Percentiles rank a stretch among this genome's conserved stretches.
phyloP scores from a whole-genome alignment of 2,797 vertebrate species.

The Gallinago stenura region DNA sequence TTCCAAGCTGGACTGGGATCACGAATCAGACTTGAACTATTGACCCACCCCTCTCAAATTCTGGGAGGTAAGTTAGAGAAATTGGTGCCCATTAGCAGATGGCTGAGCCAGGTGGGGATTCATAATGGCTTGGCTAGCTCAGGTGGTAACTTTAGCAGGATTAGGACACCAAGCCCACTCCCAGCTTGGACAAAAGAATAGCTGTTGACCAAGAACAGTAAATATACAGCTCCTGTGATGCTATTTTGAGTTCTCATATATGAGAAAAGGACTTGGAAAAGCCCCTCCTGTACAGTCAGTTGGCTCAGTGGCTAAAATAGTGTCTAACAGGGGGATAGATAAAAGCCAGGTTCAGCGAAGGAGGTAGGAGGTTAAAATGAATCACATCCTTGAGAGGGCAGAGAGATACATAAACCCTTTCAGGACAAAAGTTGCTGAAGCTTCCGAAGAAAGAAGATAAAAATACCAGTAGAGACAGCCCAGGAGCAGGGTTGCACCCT shows the following conservation, averaged over 20 bases:
- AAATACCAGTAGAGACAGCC: background rate
- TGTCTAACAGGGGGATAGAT: fast-evolving
- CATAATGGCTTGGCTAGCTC: background rate
- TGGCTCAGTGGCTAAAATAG: background rate
- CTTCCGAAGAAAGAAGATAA: background rate
- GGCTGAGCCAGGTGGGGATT: background rate
- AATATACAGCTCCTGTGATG: background rate
- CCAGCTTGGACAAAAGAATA: background rate
- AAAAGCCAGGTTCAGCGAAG: background rate
- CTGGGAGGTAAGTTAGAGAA: constrained; percentile 19
- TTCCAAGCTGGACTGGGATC: constrained; percentile 35
- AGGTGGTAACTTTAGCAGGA: background rate
- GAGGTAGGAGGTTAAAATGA: background rate
- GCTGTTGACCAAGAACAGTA: background rate
- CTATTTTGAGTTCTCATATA: background rate
- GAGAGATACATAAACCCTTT: background rate
- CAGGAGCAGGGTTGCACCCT: background rate
- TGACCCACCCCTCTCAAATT: background rate
- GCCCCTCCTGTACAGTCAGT: background rate
- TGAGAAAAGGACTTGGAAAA: background rate
- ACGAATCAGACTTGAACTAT: constrained; percentile 7
- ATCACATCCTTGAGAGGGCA: background rate
- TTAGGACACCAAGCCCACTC: background rate
- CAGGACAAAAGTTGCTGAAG: background rate
- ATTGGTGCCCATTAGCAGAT: background rate